These are phyloP conservation scores for Hypocryptadius cinnamomeus DNA, from an alignment of 2,113 vertebrate species.

Conservation along the genomic window DNA sequence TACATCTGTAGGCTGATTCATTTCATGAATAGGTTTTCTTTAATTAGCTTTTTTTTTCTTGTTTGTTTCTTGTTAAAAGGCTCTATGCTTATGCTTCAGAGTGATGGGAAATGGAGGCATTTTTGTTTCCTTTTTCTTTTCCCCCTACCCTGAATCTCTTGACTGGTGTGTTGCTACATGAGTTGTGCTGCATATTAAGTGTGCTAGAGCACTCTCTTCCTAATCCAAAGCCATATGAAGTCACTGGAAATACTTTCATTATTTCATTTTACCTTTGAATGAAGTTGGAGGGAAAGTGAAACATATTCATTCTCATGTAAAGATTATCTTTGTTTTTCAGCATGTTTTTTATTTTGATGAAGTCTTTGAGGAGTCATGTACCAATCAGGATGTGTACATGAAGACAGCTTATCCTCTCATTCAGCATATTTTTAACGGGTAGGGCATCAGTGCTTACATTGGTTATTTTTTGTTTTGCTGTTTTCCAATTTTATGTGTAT, in stretches of 20 bases:
- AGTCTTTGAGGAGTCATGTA: conserved; percentile 85
- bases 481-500: neutral
- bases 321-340: conserved; percentile 73
- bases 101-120: neutral
- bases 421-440: conserved; percentile 88
- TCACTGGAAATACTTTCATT: neutral
- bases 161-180: neutral
- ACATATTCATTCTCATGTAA: conserved; percentile 17
- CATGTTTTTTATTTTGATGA: conserved; percentile 93
- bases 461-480: conserved; percentile 17
- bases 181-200: neutral
- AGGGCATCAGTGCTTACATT: conserved; percentile 33
- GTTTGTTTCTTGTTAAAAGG: neutral
- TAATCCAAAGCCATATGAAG: neutral
- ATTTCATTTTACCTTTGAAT: neutral
- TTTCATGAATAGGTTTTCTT: neutral
- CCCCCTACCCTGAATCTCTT: neutral
- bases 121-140: neutral
- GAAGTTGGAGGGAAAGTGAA: neutral
- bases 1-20: neutral
- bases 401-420: conserved; percentile 86
- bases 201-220: neutral
- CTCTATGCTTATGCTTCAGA: neutral
- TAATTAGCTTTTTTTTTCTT: neutral
- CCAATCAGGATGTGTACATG: conserved; percentile 85